Base-by-base conservation (phyloP, 2,888 invertebrate genomes). In the Patella depressa region DNA sequence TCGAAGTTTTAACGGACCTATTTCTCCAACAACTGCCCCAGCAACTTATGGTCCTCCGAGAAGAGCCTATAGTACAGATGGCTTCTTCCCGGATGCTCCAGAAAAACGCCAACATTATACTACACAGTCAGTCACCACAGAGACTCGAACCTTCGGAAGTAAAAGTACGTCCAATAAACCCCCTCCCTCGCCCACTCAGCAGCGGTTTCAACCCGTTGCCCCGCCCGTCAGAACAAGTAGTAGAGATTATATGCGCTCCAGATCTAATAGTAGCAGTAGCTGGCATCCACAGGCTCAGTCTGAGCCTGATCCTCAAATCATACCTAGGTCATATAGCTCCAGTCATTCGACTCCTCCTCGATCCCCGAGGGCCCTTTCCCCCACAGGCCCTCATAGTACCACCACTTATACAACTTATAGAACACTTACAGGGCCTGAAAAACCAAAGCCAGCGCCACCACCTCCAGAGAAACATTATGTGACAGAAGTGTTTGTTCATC, bases 401-500 rank as follows among this genome's bases (percentile, higher is more conserved):
- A 59, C 73, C 57, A 15, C 78, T 78, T 72, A 72, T 19, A 72
- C 19, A 72, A 73, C 77, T 19, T 57, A 59, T 71, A 69, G 72
- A 53, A 34, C 59, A 14, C 19, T 77, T 53, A 53, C 19, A 19
- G 19, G 9, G 73, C 71, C 78, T 76, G 59, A 79, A 76, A 34
- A 79, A 59, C 81, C 81, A 72, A 79, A 74, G 57, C 82, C 73
- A 77, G 81, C 76, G 59, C 79, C 81, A 72, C 78, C 78, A 17
- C 80, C 81, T 75, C 82, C 86, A 65, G 86, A 88, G 77, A 86
- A 87, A 59, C 87, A 87, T 81, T 88, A 88, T 83, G 86, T 88
- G 79, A 88, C 88, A 24, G 88, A 88, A 81, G 88, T 88, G 73
- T 86, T 85, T 72, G 88, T 88, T 53, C 87, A 88, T 76, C 79